Evolutionary conservation across 2,888 invertebrate genomes (phyloP), one percentile per base, ranked within the genome.

Genomic region (Entomobrya multifasciata): DNA sequence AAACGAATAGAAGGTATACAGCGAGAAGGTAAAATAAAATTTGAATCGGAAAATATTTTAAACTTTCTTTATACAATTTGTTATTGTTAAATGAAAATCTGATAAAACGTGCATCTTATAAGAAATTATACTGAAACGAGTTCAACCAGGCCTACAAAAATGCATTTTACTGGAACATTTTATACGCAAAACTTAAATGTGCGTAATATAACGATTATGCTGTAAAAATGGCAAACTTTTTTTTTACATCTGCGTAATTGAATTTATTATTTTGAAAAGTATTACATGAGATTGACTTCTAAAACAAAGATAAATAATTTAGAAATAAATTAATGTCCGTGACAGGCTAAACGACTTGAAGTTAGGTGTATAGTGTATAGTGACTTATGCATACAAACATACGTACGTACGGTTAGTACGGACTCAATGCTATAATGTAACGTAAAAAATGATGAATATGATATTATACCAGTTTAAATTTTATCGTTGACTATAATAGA

Each of bases 71-170:
- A 13, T 60, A 60, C 22, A 55, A 27, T 67, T 30, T 10, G 27
- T 60, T 13, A 57, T 57, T 8, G 20, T 27, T 25, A 6, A n/a
- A n/a, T n/a, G n/a, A n/a, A n/a, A n/a, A n/a, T n/a, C n/a, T n/a
- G n/a, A 65, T 65, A 67, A 17, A 41, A 67, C 30, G 62, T 62
- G 62, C 62, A 62, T 67, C 41, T 67, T 44, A 67, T 44, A 20
- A n/a, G n/a, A n/a, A 67, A 47, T 62, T 62, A 47, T 78, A 65
- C 67, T 67, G 49, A 74, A 49, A 74, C 30, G 67, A 80, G 65
- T 80, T 80, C 80, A 80, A 67, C 65, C 67, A 80, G 80, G 80
- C 80, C 80, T 80, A 80, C 52, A 41, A 22, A 44, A 27, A 27
- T 20, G 44, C 41, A 67, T 20, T 44, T 67, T 67, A 15, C 67